These are phyloP conservation scores for Tridacna gigas DNA, from an alignment of 2,888 invertebrate genomes.

Conservation along the genomic window DNA sequence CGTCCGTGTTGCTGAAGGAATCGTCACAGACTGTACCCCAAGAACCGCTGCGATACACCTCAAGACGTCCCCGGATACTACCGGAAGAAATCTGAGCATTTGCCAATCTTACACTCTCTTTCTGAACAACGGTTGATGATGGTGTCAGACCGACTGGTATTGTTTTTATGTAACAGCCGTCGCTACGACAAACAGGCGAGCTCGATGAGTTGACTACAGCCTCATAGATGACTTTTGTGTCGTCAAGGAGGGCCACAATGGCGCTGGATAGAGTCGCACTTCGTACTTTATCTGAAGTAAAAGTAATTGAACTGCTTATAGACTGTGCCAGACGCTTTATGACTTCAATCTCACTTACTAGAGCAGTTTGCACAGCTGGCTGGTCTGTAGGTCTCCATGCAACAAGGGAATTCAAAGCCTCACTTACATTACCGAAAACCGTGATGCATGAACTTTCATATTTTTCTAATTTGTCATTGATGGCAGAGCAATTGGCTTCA, in stretches of 20 bases:
- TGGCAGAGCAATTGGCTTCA: no score
- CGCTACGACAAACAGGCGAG: not conserved
- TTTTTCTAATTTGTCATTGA: no score
- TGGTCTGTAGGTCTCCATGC: not conserved
- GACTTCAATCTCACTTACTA: not conserved
- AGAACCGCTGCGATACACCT: not conserved
- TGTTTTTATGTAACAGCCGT: slow-evolving; percentile 10
- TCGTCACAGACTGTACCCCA: slow-evolving; percentile 23
- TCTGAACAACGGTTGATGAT: slow-evolving; percentile 7
- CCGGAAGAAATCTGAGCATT: not conserved
- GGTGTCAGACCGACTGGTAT: slow-evolving; percentile 14
- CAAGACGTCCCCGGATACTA: slow-evolving; percentile 7
- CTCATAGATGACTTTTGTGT: not conserved
- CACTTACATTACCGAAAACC: no score
- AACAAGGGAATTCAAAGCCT: no score
- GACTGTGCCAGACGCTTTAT: not conserved
- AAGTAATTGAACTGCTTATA: not conserved
- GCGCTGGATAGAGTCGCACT: not conserved
- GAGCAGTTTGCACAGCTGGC: not conserved
- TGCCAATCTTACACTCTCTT: slow-evolving; percentile 2
- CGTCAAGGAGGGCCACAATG: not conserved
- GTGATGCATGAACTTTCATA: no score
- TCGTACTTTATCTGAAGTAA: not conserved
- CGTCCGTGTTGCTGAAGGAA: slow-evolving; percentile 11
- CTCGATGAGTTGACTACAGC: not conserved